Percentiles rank a stretch among this genome's conserved stretches.
These are phyloP conservation scores for Listrodromus nycthemerus DNA, from an alignment of 2,888 invertebrate species.

Conservation along the genomic window DNA sequence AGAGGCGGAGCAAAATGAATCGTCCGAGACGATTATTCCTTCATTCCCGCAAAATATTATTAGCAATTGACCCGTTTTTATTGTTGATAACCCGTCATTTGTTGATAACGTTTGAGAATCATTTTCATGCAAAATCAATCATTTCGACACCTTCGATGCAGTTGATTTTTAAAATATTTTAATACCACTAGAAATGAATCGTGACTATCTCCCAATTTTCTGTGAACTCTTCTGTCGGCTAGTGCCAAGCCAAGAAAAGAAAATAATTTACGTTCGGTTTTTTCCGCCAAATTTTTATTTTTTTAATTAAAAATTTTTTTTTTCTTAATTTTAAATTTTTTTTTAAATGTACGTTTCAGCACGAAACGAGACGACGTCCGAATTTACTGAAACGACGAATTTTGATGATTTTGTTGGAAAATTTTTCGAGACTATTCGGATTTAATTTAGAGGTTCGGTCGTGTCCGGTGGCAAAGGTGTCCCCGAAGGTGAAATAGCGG, in stretches of 20 bases:
- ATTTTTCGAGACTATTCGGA: not conserved
- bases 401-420: not conserved
- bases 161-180: too few relatives aligned
- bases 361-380: not conserved
- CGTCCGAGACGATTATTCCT: not conserved
- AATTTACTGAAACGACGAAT: not conserved
- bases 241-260: too few relatives aligned
- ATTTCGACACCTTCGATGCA: too few relatives aligned
- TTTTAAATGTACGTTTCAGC: not conserved
- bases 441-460: not conserved
- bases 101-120: too few relatives aligned
- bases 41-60: not conserved
- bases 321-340: too few relatives aligned
- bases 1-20: not conserved
- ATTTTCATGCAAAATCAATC: too few relatives aligned
- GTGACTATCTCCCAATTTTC: too few relatives aligned
- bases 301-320: not conserved
- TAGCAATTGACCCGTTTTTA: not conserved
- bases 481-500: slow-evolving; percentile 41
- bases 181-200: too few relatives aligned
- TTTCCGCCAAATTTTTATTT: not conserved
- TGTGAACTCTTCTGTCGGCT: too few relatives aligned
- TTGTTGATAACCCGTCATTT: too few relatives aligned
- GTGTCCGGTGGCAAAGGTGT: slow-evolving; percentile 35
- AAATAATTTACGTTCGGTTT: not conserved